Percentiles rank a stretch among this genome's conserved stretches.
These are phyloP conservation scores for Plagodis pulveraria DNA, from an alignment of 2,888 invertebrate genomes.

Conservation along the genomic window DNA sequence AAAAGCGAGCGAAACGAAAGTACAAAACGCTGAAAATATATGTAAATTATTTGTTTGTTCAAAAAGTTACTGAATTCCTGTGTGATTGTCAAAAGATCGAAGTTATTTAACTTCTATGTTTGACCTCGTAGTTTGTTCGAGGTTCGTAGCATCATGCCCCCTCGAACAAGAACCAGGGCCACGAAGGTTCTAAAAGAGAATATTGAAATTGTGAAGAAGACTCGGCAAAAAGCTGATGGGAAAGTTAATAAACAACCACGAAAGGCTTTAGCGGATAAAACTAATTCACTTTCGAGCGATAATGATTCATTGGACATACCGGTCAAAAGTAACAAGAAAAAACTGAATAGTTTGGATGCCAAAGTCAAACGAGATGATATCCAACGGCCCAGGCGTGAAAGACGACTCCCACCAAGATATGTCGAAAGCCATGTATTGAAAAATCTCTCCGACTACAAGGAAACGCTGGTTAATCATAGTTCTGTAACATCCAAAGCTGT, in stretches of 20 bases:
- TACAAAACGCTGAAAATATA: no score
- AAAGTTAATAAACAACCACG: constrained; percentile 50
- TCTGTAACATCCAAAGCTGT: constrained; percentile 9
- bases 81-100: no score
- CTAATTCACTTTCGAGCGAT: constrained; percentile 75
- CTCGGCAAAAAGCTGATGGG: constrained; percentile 43
- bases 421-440: constrained; percentile 51
- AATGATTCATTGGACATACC: constrained; percentile 49
- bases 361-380: constrained; percentile 28
- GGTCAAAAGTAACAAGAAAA: constrained; percentile 35
- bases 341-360: constrained; percentile 21
- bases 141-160: constrained; percentile 64
- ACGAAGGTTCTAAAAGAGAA: constrained; percentile 68
- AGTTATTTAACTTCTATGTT: not conserved
- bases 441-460: constrained; percentile 50
- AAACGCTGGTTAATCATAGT: constrained; percentile 21
- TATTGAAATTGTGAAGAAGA: constrained; percentile 40
- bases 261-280: constrained; percentile 71
- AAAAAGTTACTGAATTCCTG: no score
- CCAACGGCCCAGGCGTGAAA: constrained; percentile 55
- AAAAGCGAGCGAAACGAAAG: constrained; percentile 1
- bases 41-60: no score
- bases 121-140: constrained; percentile 16
- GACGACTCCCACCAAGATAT: constrained; percentile 61
- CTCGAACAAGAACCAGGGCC: constrained; percentile 60